phyloP scores from a whole-genome alignment of 1,140 invertebrate genomes.

The Heliothis virescens region DNA sequence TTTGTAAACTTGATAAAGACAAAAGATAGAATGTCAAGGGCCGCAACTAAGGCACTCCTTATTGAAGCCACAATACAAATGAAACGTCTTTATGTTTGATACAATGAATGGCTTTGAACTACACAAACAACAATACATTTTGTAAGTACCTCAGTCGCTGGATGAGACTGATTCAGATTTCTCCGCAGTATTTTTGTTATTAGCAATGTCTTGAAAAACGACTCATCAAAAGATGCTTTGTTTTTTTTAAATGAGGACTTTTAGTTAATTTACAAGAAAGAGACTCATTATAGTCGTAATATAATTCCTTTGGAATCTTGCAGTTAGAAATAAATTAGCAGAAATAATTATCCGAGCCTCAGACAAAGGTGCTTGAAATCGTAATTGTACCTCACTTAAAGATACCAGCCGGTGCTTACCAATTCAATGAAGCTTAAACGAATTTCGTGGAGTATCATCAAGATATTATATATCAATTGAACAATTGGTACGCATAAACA shows the following conservation, averaged over 20 bases:
- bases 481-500: conserved; percentile 47
- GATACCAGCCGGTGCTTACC: background rate
- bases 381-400: background rate
- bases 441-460: conserved; percentile 1
- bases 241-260: background rate
- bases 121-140: background rate
- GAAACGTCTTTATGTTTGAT: conserved; percentile 21
- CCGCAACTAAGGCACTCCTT: conserved; percentile 12
- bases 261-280: background rate
- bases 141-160: conserved; percentile 4
- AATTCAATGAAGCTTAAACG: conserved; percentile 5
- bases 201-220: background rate
- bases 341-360: too few relatives aligned
- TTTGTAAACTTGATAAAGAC: conserved; percentile 40
- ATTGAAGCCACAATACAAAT: conserved; percentile 31
- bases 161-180: background rate
- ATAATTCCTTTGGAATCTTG: too few relatives aligned
- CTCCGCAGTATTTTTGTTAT: background rate
- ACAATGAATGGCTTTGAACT: conserved; percentile 30
- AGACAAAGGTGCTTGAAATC: too few relatives aligned
- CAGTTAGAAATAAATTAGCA: too few relatives aligned
- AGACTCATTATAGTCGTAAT: background rate
- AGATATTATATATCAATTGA: conserved; percentile 22
- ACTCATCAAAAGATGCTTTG: background rate
- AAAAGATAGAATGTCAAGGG: conserved; percentile 35